These are phyloP conservation scores for Pristionchus arcanus DNA, from an alignment of 2,888 invertebrate genomes.

Conservation along the genomic window DNA sequence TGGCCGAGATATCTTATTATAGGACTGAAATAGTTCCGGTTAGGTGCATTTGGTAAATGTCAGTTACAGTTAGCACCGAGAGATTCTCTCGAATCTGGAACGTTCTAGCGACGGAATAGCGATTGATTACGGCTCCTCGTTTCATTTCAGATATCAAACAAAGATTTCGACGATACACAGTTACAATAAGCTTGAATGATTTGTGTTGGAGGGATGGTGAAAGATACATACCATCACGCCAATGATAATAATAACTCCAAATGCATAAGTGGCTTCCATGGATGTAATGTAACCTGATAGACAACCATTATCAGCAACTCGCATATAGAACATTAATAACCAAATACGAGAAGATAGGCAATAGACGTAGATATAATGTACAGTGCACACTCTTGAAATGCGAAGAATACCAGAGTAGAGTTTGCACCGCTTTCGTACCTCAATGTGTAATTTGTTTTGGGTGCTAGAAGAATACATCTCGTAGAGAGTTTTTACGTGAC, in stretches of 20 bases:
- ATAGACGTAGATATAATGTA: not conserved
- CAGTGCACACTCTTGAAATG: not conserved
- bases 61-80: not conserved
- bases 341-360: not conserved
- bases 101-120: not conserved
- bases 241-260: not conserved
- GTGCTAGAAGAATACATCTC: no score
- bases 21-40: not conserved
- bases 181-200: not conserved
- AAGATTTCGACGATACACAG: not conserved
- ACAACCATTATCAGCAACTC: not conserved
- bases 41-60: not conserved
- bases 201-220: not conserved
- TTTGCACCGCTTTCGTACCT: not conserved
- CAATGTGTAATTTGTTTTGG: not conserved
- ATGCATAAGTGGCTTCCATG: not conserved
- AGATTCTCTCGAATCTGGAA: not conserved
- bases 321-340: not conserved
- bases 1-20: not conserved
- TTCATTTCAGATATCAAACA: not conserved
- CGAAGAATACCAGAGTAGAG: not conserved
- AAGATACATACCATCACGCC: not conserved
- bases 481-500: not conserved
- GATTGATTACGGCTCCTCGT: not conserved
- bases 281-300: not conserved